Evolutionary conservation across 1,140 invertebrate genomes (phyloP).

Genomic region (Pseudachorutes palmiensis): DNA sequence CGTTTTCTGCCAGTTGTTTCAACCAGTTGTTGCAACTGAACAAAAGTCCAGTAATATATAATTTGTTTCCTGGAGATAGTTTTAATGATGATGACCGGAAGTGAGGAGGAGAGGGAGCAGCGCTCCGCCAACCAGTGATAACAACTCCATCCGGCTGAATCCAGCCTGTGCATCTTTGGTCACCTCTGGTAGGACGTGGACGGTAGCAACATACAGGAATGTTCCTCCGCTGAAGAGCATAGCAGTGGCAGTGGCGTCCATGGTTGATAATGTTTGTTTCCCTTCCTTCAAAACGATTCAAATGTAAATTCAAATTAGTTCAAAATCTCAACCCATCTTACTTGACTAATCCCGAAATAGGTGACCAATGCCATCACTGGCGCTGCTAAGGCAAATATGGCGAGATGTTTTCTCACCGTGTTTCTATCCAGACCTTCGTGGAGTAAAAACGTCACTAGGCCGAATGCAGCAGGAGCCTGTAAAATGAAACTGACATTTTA

Average conservation of each 20-base stretch:
- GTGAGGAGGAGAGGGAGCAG: constrained; percentile 78
- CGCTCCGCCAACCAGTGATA: constrained; percentile 73
- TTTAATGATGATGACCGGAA: constrained; percentile 84
- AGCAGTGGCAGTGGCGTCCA: constrained; percentile 88
- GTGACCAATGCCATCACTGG: constrained; percentile 83
- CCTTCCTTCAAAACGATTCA: constrained; percentile 46
- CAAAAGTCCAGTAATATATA: too few relatives aligned
- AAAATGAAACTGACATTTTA: too few relatives aligned
- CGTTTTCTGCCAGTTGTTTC: too few relatives aligned
- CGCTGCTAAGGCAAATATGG: constrained; percentile 90
- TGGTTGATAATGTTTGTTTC: constrained; percentile 63
- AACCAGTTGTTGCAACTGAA: too few relatives aligned
- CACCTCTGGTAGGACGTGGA: constrained; percentile 79
- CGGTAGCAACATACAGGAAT: constrained; percentile 96
- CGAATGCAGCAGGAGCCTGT: constrained; percentile 97
- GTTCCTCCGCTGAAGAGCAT: constrained; percentile 98
- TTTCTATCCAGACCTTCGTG: constrained; percentile 87
- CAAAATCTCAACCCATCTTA: constrained; percentile 44
- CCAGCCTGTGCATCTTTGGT: constrained; percentile 47
- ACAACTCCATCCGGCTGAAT: constrained; percentile 67
- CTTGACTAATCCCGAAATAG: constrained; percentile 85
- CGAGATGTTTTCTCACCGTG: constrained; percentile 76
- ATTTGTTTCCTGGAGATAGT: too few relatives aligned
- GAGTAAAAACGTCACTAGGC: constrained; percentile 89
- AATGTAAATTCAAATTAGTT: not conserved